phyloP scores from a whole-genome alignment of 2,797 vertebrate genomes.

The Poecilia gillii region DNA sequence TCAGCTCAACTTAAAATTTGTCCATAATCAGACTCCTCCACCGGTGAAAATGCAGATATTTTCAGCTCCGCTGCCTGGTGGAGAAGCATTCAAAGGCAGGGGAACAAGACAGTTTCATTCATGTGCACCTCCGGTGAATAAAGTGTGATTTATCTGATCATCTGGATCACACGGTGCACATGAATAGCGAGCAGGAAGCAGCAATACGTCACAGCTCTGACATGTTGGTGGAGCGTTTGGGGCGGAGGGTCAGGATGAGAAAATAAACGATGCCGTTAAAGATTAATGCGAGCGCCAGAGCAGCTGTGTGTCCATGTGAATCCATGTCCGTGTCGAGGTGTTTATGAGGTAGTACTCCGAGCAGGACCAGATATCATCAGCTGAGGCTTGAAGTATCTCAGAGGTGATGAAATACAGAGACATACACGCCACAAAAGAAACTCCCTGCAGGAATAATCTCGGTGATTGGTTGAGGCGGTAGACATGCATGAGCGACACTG shows the following conservation, averaged over 20 bases:
- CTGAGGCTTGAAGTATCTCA: constrained; percentile 39
- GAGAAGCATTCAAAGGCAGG: neutral
- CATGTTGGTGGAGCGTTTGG: constrained; percentile 24
- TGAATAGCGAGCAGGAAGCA: constrained; percentile 42
- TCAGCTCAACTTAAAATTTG: neutral
- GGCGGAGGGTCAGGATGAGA: constrained; percentile 14
- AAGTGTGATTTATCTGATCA: constrained; percentile 52
- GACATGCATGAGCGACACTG: constrained; percentile 24
- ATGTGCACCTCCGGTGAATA: constrained; percentile 30
- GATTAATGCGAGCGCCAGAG: constrained; percentile 34
- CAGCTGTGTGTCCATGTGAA: constrained; percentile 34
- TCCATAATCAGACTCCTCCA: neutral
- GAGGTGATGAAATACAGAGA: constrained; percentile 59
- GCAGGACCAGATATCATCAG: constrained; percentile 40
- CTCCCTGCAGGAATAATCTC: constrained; percentile 44
- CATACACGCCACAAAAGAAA: constrained; percentile 21
- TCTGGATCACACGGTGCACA: constrained; percentile 27
- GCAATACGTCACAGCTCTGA: constrained; percentile 34
- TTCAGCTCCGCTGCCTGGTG: constrained; percentile 4
- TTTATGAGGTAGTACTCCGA: constrained; percentile 27
- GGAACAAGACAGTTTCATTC: constrained; percentile 31
- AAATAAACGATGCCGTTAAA: constrained; percentile 55
- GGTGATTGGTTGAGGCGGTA: constrained; percentile 28
- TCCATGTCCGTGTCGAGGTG: constrained; percentile 17
- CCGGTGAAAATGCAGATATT: neutral